Conservation (phyloP, 2,888 invertebrate genomes). For the Zaprionus obscuricornis region DNA sequence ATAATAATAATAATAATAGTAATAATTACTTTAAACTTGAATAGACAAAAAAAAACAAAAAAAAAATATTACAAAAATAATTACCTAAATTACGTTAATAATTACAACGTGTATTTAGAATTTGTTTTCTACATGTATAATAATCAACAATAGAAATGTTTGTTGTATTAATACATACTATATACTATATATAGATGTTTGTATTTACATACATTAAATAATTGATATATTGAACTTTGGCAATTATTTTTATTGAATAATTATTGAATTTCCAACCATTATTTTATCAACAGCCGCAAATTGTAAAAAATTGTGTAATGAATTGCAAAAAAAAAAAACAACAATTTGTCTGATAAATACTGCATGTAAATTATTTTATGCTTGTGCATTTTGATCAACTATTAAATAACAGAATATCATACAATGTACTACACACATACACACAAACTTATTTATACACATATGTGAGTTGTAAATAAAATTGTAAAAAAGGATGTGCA, state of each 20-base stretch:
- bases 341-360: slow-evolving; percentile 6
- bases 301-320: slow-evolving; percentile 11
- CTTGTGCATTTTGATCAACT: slow-evolving; percentile 8
- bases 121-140: too few relatives aligned
- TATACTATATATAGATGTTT: slow-evolving; percentile 12
- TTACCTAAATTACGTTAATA: too few relatives aligned
- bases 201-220: too few relatives aligned
- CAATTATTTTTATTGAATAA: too few relatives aligned
- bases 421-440: too few relatives aligned
- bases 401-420: too few relatives aligned
- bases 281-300: neutral
- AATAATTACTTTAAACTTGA: neutral
- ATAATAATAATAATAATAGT: neutral
- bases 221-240: too few relatives aligned
- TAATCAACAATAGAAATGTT: too few relatives aligned
- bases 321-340: neutral
- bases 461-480: slow-evolving; percentile 41
- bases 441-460: neutral
- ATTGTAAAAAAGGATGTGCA: slow-evolving; percentile 26
- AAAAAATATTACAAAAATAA: slow-evolving; percentile 1
- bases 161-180: too few relatives aligned
- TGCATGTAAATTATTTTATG: neutral
- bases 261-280: neutral
- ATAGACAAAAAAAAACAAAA: neutral
- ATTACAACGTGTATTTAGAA: too few relatives aligned